These are phyloP conservation scores for Cephus nigrinus DNA, from an alignment of 2,888 invertebrate species.

Conservation along the genomic window DNA sequence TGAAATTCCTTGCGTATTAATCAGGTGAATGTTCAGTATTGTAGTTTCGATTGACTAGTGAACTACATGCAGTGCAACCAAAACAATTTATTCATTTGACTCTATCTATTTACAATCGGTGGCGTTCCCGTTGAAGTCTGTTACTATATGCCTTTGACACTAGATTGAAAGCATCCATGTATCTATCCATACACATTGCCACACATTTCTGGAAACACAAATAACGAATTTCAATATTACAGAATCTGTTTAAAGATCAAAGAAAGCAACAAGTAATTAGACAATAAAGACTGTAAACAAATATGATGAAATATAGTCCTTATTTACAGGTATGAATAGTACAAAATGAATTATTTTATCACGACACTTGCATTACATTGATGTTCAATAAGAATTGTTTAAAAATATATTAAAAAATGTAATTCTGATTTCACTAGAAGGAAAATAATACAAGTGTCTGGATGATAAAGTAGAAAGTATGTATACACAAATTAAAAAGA, in stretches of 20 bases:
- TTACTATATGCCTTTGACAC: conserved; percentile 90
- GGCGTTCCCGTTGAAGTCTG: conserved; percentile 85
- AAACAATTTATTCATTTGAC: conserved; percentile 45
- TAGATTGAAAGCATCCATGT: conserved; percentile 96
- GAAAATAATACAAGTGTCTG: background rate
- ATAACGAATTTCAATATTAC: conserved; percentile 17
- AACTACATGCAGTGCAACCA: conserved; percentile 35
- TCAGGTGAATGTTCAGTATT: background rate
- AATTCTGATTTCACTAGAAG: background rate
- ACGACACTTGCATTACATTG: background rate
- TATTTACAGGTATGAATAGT: background rate
- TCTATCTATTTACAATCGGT: conserved; percentile 68
- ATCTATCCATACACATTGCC: conserved; percentile 98
- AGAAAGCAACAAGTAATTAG: background rate
- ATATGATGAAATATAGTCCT: background rate
- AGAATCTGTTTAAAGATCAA: background rate
- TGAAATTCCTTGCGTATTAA: background rate
- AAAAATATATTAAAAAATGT: background rate
- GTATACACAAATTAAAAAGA: background rate
- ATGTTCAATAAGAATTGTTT: background rate
- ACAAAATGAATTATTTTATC: background rate
- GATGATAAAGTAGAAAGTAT: background rate
- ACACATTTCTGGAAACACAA: conserved; percentile 85
- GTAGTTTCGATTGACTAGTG: conserved; percentile 22
- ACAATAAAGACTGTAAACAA: background rate